Evolutionary conservation across 2,888 invertebrate species (phyloP).

Genomic region (Watsonalla cultraria): DNA sequence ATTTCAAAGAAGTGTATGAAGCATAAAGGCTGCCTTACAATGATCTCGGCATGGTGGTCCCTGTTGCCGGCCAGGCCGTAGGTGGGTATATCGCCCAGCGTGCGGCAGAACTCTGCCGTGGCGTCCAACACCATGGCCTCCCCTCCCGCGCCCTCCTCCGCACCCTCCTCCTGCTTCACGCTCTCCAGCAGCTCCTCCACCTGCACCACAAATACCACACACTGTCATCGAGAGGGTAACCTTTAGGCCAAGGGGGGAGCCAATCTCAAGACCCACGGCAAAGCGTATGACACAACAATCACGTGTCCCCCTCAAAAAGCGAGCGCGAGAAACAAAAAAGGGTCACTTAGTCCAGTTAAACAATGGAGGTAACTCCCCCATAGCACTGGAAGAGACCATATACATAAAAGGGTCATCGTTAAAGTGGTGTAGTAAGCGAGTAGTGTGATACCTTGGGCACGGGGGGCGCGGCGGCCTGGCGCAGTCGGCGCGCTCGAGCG

Average conservation of each 20-base stretch:
- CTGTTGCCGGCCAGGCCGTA: conserved; percentile 95
- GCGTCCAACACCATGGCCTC: conserved; percentile 90
- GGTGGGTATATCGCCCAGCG: conserved; percentile 96
- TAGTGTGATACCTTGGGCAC: conserved; percentile 42
- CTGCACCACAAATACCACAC: conserved; percentile 25
- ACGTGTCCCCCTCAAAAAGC: too few relatives aligned
- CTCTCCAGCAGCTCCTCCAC: conserved; percentile 66
- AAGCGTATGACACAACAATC: too few relatives aligned
- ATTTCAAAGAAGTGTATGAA: too few relatives aligned
- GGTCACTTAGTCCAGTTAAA: too few relatives aligned
- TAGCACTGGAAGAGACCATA: too few relatives aligned
- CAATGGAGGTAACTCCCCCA: too few relatives aligned
- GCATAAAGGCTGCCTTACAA: conserved; percentile 42
- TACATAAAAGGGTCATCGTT: background rate
- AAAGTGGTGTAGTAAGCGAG: background rate
- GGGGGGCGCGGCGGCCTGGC: conserved; percentile 50
- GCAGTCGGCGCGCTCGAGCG: conserved; percentile 84
- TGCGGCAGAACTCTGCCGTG: conserved; percentile 97
- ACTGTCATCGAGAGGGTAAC: too few relatives aligned
- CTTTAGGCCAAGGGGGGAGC: too few relatives aligned
- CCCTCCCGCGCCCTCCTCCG: conserved; percentile 31
- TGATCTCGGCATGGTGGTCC: conserved; percentile 84
- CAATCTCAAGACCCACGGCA: too few relatives aligned
- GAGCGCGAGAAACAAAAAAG: too few relatives aligned
- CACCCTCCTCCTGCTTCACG: conserved; percentile 77